Percentiles rank a stretch among this genome's conserved stretches.
Evolutionary conservation across 2,888 invertebrate genomes (phyloP).

Genomic region (Digitonthophagus gazella): DNA sequence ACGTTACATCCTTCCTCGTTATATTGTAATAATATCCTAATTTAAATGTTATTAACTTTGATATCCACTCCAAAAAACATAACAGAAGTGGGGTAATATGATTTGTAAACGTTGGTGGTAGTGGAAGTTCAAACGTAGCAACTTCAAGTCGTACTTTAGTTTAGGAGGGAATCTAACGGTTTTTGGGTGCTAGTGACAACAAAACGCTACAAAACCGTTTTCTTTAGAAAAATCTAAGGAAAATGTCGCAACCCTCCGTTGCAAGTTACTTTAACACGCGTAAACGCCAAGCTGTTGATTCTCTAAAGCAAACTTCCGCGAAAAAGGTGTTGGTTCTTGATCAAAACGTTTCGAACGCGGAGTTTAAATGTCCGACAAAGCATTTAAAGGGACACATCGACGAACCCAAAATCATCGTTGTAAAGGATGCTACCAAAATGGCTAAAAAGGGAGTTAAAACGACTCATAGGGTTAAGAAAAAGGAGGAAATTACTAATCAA

Average conservation of each 20-base stretch:
- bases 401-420: constrained; percentile 3
- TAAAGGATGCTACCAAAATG: constrained; percentile 18
- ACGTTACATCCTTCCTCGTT: neutral
- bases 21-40: neutral
- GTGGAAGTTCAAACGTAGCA: neutral
- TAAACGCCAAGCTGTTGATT: constrained; percentile 66
- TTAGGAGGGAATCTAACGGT: constrained; percentile 42
- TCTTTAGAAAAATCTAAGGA: constrained; percentile 29
- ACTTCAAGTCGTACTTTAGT: constrained; percentile 23
- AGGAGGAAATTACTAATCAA: constrained; percentile 14
- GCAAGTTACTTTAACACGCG: constrained; percentile 73
- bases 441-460: constrained; percentile 17
- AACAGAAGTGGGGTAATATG: neutral
- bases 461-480: neutral
- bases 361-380: constrained; percentile 5
- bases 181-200: constrained; percentile 30
- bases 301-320: constrained; percentile 42
- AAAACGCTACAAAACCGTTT: constrained; percentile 33
- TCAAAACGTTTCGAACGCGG: constrained; percentile 26
- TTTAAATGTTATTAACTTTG: neutral
- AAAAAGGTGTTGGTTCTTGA: constrained; percentile 55
- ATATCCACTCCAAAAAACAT: neutral
- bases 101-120: neutral
- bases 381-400: constrained; percentile 6
- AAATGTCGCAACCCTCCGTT: constrained; percentile 76